Conservation (phyloP, 2,888 invertebrate genomes). For the Amiota communis region DNA sequence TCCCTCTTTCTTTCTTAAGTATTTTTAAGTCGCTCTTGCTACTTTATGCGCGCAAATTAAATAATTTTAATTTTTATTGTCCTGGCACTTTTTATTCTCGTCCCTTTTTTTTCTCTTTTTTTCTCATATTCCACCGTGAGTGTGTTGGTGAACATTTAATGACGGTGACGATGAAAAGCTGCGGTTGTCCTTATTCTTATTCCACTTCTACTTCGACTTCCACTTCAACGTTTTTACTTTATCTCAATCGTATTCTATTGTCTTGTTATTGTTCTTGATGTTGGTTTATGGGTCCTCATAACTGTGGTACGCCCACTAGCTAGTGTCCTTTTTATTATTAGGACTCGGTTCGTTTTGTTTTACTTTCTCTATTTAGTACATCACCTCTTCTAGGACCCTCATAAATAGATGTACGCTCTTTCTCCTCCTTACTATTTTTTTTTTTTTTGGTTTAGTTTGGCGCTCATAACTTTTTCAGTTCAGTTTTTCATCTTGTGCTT, state of each 20-base stretch:
- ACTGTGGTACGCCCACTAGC: not conserved
- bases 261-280: not conserved
- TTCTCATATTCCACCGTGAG: too few species aligned
- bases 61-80: conserved; percentile 69
- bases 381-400: too few species aligned
- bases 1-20: not conserved
- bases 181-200: not conserved
- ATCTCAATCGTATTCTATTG: not conserved
- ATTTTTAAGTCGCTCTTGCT: conserved; percentile 20
- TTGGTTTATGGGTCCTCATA: not conserved
- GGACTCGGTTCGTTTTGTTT: too few species aligned
- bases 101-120: not conserved
- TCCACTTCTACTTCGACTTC: not conserved
- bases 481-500: not conserved
- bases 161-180: not conserved
- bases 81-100: conserved; percentile 32
- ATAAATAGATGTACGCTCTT: too few species aligned
- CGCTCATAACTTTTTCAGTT: not conserved
- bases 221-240: not conserved
- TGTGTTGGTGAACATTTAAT: too few species aligned
- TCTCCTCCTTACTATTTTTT: not conserved
- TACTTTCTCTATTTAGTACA: too few species aligned
- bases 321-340: too few species aligned
- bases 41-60: conserved; percentile 67
- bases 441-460: not conserved